Evolutionary conservation across 2,888 invertebrate species (phyloP), one percentile per base, ranked within the genome.

Genomic region (Mythimna impura): DNA sequence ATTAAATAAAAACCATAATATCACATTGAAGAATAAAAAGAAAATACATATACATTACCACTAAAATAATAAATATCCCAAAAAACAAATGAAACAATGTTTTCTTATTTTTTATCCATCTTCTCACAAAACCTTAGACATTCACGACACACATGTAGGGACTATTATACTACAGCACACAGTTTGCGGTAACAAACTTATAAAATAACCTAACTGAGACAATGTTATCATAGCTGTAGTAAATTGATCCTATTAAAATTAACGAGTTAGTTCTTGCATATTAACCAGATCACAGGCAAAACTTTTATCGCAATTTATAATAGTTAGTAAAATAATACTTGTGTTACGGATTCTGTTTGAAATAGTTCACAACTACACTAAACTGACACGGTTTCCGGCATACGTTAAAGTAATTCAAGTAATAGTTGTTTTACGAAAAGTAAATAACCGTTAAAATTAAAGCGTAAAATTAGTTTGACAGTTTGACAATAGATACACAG

Each of bases 241-340:
- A 54, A 60, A 58, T 58, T 7, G n/a, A 34, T 22, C 22, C 8
- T 50, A 60, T 64, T 54, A 30, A 60, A 70, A 70, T 58, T 20
- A 60, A 55, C 54, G 54, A 64, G 64, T 65, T 63, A 2, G 69
- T 63, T 71, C 12, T 63, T 5, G 50, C 61, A 50, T 55, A 65
- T 40, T 50, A 47, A 63, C 36, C 3, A 55, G n/a, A 55, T 47
- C 12, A 22, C 3, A n/a, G 30, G 40, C 25, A 12, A 10, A 77
- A 71, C 55, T 71, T 65, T 50, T 25, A 20, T 6, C 7, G 12
- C 12, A 71, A 76, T 65, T 65, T 55, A n/a, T 64, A 25, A 36
- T 55, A 40, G 71, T 71, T 77, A 64, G 54, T 22, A 40, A 14
- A 68, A 57, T 66, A 63, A 52, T n/a, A 12, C 14, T 43, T 5